Percentiles rank a stretch among this genome's conserved stretches.
phyloP scores from a whole-genome alignment of 2,888 invertebrate genomes.

The Opisthograptis luteolata region DNA sequence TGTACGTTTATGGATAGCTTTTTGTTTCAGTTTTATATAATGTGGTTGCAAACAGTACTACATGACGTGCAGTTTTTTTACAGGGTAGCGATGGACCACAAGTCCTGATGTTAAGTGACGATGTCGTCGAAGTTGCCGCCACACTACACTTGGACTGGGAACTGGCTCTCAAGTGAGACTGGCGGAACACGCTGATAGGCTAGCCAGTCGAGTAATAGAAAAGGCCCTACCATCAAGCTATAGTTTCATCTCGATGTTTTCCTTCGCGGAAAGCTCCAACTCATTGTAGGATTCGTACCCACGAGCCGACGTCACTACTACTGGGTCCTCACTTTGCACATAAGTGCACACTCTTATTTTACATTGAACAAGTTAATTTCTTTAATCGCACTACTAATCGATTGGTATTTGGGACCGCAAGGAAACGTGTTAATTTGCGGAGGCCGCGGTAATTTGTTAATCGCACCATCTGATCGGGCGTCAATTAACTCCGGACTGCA shows the following conservation, averaged over 20 bases:
- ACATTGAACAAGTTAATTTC: constrained; percentile 33
- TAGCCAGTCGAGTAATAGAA: too few species aligned
- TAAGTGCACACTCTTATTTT: constrained; percentile 30
- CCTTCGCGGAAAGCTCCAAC: too few species aligned
- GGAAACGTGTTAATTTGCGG: constrained; percentile 49
- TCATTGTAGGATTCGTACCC: too few species aligned
- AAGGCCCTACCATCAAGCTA: too few species aligned
- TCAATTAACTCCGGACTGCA: constrained; percentile 46
- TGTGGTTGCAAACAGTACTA: not conserved
- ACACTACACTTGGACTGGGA: too few species aligned
- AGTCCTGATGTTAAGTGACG: too few species aligned
- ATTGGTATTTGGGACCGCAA: constrained; percentile 26
- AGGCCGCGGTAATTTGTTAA: constrained; percentile 51
- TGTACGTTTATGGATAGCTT: constrained; percentile 11
- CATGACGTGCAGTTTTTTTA: not conserved
- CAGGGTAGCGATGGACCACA: too few species aligned
- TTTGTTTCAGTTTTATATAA: constrained; percentile 4
- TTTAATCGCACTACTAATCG: constrained; percentile 38
- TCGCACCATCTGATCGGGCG: constrained; percentile 43
- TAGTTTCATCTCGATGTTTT: too few species aligned
- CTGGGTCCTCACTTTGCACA: constrained; percentile 16
- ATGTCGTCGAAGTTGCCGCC: too few species aligned
- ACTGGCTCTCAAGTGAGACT: too few species aligned
- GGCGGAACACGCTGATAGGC: too few species aligned
- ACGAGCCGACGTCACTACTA: too few species aligned